Evolutionary conservation across 92 coral and sea anemone genomes (phyloP), one percentile per base, ranked within the genome.

Genomic region (Meandrina meandrites): DNA sequence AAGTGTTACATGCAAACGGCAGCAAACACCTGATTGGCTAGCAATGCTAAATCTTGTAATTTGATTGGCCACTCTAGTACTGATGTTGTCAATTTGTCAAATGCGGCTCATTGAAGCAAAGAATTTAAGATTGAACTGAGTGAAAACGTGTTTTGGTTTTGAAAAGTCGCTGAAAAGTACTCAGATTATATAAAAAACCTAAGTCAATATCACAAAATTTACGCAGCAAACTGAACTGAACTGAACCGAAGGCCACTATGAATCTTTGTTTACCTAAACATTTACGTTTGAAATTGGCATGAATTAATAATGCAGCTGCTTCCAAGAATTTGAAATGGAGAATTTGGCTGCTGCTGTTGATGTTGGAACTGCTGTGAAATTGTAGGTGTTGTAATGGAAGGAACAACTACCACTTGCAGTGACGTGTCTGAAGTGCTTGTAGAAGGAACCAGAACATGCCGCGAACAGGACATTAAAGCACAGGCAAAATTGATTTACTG

Each of bases 391-490:
- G 79, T 54, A n/a, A n/a, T n/a, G 35, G 79, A 28, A 37, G 79
- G 53, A 75, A 75, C 79, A 75, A 75, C 79, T 54, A 54, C 0
- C 79, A 75, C 1, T 22, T 75, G 79, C 54, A 75, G 79, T 37
- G 79, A 75, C 1, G 79, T 54, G 79, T 75, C 36, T 75, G 57
- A 75, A 36, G 79, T 75, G 79, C 79, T 75, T 75, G 35, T 54
- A 1, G 79, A 75, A n/a, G n/a, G n/a, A n/a, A n/a, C n/a, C n/a
- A n/a, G n/a, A 75, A 75, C 86, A 83, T 28, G 86, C 79, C 77
- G 57, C 86, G 51, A 79, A 83, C 56, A 83, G 42, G 67, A 86
- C 78, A 0, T 86, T 79, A n/a, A 85, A 86, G 54, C 81, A 80
- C 36, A 24, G 37, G 27, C 80, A 54, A n/a, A 87, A 86, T 74